Conservation (phyloP, 2,888 invertebrate genomes). For the Strigamia transsilvanica region DNA sequence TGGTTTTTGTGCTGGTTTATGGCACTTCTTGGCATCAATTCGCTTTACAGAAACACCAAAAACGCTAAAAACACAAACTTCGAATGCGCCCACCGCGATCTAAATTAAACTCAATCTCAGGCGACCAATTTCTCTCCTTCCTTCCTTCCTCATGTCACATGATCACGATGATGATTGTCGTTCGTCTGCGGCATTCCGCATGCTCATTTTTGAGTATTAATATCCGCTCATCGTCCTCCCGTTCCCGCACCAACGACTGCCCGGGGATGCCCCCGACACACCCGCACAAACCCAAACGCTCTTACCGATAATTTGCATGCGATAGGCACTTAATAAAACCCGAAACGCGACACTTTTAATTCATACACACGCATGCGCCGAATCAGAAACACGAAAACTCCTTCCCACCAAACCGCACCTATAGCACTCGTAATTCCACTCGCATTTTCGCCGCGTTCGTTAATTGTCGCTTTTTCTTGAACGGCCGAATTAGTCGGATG, state of each 20-base stretch:
- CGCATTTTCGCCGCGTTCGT: background rate
- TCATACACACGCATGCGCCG: background rate
- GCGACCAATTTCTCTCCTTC: background rate
- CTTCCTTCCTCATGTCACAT: background rate
- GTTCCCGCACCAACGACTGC: background rate
- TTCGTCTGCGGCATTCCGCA: background rate
- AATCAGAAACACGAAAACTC: background rate
- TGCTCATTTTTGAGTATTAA: background rate
- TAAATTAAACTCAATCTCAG: background rate
- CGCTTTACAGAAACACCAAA: too few relatives aligned
- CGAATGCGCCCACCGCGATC: too few relatives aligned
- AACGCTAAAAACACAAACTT: too few relatives aligned
- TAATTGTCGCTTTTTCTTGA: constrained; percentile 2
- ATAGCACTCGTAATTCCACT: background rate
- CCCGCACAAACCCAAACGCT: background rate
- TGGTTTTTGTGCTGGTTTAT: too few relatives aligned
- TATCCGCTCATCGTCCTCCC: background rate
- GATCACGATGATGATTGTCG: background rate
- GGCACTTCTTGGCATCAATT: too few relatives aligned
- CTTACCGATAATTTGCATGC: background rate
- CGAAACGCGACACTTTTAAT: background rate
- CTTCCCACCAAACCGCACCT: background rate
- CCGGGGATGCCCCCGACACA: background rate
- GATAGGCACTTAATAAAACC: background rate
- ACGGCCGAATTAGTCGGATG: background rate